These are phyloP conservation scores for Tragelaphus buxtoni DNA, from an alignment of 2,113 vertebrate species.

Conservation along the genomic window DNA sequence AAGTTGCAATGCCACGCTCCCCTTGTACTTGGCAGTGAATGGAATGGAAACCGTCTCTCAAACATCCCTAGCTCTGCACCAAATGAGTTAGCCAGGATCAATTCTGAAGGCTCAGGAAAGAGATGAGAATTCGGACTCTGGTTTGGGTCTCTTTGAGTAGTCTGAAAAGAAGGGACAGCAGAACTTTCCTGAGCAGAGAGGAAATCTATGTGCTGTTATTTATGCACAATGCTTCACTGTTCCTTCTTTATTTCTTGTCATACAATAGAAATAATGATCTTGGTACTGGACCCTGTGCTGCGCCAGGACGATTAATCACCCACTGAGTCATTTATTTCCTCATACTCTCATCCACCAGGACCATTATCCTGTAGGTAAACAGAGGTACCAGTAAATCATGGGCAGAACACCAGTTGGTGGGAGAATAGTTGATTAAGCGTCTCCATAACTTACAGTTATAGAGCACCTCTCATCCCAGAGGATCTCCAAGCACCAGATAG, in stretches of 20 bases:
- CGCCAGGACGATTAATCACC: slow-evolving; percentile 63
- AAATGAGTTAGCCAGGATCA: background rate
- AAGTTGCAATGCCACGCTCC: background rate
- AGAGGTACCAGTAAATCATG: slow-evolving; percentile 66
- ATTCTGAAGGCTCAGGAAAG: background rate
- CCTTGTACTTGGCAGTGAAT: background rate
- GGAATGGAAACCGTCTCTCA: background rate
- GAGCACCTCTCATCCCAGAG: slow-evolving; percentile 53
- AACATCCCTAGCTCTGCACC: background rate
- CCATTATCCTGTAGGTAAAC: slow-evolving; percentile 74
- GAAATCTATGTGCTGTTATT: slow-evolving; percentile 58
- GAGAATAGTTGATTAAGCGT: slow-evolving; percentile 67
- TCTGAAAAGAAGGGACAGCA: background rate
- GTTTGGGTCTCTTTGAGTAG: background rate
- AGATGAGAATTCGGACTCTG: background rate
- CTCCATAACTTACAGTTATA: slow-evolving; percentile 62
- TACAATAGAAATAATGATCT: slow-evolving; percentile 72
- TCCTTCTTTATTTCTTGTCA: slow-evolving; percentile 64
- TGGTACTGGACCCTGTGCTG: slow-evolving; percentile 51
- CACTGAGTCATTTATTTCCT: slow-evolving; percentile 65
- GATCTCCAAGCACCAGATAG: slow-evolving; percentile 59
- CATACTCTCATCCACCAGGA: slow-evolving; percentile 59
- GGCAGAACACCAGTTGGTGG: slow-evolving; percentile 19
- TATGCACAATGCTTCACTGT: slow-evolving; percentile 36
- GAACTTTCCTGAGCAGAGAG: background rate